Percentiles rank a stretch among this genome's conserved stretches.
phyloP scores from a whole-genome alignment of 2,888 invertebrate species.

The Drosophila putrida region DNA sequence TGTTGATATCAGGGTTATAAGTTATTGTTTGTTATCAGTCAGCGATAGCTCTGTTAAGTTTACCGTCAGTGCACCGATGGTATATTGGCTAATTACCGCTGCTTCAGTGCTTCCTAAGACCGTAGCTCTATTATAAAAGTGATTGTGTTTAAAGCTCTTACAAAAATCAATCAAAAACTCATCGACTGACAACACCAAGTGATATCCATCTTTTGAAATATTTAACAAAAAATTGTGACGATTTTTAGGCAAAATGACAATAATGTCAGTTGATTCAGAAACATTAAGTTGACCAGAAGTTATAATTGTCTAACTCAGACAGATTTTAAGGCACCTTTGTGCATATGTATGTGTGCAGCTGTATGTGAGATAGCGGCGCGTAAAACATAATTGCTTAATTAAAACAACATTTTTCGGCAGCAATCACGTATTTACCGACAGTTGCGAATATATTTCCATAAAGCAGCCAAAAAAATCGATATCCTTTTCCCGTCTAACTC shows the following conservation, averaged over 20 bases:
- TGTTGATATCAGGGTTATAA: conserved; percentile 10
- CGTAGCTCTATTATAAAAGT: conserved; percentile 10
- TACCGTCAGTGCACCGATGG: conserved; percentile 12
- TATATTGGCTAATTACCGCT: conserved; percentile 48
- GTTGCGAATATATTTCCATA: conserved; percentile 68
- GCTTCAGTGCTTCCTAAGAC: conserved; percentile 26
- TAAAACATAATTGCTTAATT: conserved; percentile 3
- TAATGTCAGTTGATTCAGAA: conserved; percentile 64
- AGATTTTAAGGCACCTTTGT: conserved; percentile 1
- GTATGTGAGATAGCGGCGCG: not conserved
- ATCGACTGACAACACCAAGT: conserved; percentile 36
- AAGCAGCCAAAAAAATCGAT: conserved; percentile 73
- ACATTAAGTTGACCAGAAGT: conserved; percentile 56
- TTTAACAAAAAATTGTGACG: not conserved
- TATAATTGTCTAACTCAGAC: not conserved
- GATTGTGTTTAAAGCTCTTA: conserved; percentile 17
- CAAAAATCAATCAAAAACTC: conserved; percentile 72
- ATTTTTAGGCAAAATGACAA: conserved; percentile 26
- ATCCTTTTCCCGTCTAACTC: conserved; percentile 68
- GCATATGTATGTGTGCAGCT: conserved; percentile 14
- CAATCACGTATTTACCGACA: conserved; percentile 61
- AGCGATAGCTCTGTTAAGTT: conserved; percentile 21
- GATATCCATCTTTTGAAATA: conserved; percentile 31
- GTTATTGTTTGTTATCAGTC: conserved; percentile 35
- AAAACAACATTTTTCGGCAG: conserved; percentile 40